Percentiles rank a stretch among this genome's conserved stretches.
Conservation (phyloP, 2,797 vertebrate genomes). For the Mastacembelus armatus region DNA sequence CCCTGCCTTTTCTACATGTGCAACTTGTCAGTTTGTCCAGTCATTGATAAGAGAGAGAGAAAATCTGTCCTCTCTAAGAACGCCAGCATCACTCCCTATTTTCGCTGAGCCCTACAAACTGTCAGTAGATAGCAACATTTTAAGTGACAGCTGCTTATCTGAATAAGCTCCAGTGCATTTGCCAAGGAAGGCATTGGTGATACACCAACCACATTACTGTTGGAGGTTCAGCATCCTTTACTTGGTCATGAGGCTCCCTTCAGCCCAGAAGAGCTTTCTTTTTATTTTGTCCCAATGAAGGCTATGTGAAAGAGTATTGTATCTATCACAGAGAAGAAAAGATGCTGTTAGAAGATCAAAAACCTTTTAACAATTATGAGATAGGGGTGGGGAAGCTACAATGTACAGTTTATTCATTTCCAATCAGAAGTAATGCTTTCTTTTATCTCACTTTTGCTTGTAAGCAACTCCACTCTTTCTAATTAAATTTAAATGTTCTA, state of each 20-base stretch:
- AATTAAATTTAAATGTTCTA: constrained; percentile 66
- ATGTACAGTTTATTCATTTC: constrained; percentile 12
- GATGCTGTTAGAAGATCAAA: constrained; percentile 30
- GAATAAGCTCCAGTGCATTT: constrained; percentile 71
- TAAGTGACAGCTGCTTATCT: constrained; percentile 82
- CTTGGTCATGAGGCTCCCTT: constrained; percentile 41
- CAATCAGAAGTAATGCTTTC: constrained; percentile 23
- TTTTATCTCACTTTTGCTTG: constrained; percentile 38
- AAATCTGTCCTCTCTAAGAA: constrained; percentile 64
- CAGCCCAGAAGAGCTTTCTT: constrained; percentile 6
- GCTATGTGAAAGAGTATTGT: background rate
- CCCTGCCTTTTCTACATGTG: constrained; percentile 64
- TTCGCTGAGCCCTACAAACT: constrained; percentile 78
- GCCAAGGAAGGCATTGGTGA: constrained; percentile 57
- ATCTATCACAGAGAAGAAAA: background rate
- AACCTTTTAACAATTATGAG: background rate
- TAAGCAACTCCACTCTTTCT: constrained; percentile 47
- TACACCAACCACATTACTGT: constrained; percentile 59
- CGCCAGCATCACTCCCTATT: constrained; percentile 62
- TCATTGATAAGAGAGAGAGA: constrained; percentile 68
- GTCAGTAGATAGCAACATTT: constrained; percentile 79
- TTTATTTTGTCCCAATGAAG: constrained; percentile 23
- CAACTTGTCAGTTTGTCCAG: constrained; percentile 71
- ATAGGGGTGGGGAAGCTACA: background rate
- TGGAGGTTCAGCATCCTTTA: constrained; percentile 45